Conservation (phyloP, 2,797 vertebrate genomes). For the Myotis planiceps region DNA sequence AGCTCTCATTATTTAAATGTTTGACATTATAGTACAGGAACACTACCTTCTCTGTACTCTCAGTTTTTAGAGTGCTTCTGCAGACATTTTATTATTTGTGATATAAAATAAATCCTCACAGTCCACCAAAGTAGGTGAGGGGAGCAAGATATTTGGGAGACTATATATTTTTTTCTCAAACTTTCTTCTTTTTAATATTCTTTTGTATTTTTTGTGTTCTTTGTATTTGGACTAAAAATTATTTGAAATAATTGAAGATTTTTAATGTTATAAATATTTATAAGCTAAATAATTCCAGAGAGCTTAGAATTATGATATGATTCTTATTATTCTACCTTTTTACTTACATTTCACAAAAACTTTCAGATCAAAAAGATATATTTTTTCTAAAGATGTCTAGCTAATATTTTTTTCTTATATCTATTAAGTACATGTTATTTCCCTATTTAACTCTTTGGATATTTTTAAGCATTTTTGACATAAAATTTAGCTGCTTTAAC, state of each 20-base stretch:
- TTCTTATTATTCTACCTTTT: neutral
- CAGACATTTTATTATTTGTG: neutral
- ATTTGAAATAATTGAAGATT: constrained; percentile 23
- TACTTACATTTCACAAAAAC: neutral
- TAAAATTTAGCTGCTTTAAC: neutral
- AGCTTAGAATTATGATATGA: neutral
- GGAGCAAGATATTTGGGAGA: neutral
- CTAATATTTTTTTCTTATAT: neutral
- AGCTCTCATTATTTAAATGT: neutral
- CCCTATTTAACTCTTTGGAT: neutral
- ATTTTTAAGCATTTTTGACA: neutral
- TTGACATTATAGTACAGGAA: neutral
- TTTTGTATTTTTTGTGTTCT: neutral
- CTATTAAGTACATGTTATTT: neutral
- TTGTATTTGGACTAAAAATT: neutral
- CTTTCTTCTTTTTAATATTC: neutral
- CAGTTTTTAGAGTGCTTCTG: neutral
- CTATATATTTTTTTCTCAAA: neutral
- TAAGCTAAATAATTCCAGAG: neutral
- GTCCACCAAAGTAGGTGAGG: too few relatives aligned
- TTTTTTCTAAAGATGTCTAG: neutral
- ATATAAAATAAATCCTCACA: neutral
- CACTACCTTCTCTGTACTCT: neutral
- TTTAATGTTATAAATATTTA: neutral
- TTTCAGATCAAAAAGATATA: neutral